phyloP scores from a whole-genome alignment of 2,888 invertebrate genomes.

The Amphipyra berbera region DNA sequence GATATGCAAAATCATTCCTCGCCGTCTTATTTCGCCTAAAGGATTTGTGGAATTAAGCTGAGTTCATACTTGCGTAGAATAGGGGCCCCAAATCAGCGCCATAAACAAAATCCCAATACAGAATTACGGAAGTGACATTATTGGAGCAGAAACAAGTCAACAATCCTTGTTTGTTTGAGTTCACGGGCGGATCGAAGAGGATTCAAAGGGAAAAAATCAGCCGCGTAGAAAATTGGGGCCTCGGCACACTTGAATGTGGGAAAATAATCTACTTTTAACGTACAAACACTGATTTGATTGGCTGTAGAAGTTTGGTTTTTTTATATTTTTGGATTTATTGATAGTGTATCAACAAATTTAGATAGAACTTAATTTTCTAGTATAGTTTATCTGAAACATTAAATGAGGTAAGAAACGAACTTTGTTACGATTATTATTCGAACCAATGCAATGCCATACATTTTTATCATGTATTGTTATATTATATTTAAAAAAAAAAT shows the following conservation, averaged over 20 bases:
- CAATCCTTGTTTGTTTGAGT: conserved; percentile 63
- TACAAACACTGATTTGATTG: conserved; percentile 50
- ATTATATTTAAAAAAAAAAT: too few species aligned
- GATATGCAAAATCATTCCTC: conserved; percentile 53
- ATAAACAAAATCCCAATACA: conserved; percentile 61
- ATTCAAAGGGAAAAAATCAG: conserved; percentile 56
- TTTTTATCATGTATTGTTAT: too few species aligned
- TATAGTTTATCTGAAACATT: not conserved
- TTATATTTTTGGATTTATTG: conserved; percentile 14
- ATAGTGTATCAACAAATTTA: not conserved
- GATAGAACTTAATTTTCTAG: not conserved
- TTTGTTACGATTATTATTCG: too few species aligned
- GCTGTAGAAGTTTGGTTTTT: conserved; percentile 6
- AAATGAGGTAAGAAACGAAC: too few species aligned
- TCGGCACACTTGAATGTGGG: conserved; percentile 46
- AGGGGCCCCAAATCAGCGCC: conserved; percentile 46
- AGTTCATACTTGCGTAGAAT: conserved; percentile 30
- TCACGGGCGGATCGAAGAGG: conserved; percentile 42
- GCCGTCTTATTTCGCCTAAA: conserved; percentile 29
- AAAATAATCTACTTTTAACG: conserved; percentile 55
- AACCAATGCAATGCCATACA: too few species aligned
- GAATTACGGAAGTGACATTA: conserved; percentile 59
- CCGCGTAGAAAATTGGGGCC: conserved; percentile 57
- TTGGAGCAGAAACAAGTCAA: conserved; percentile 60
- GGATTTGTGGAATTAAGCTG: conserved; percentile 36